These are phyloP conservation scores for Hedychridium roseum DNA, from an alignment of 2,888 invertebrate species.

Conservation along the genomic window DNA sequence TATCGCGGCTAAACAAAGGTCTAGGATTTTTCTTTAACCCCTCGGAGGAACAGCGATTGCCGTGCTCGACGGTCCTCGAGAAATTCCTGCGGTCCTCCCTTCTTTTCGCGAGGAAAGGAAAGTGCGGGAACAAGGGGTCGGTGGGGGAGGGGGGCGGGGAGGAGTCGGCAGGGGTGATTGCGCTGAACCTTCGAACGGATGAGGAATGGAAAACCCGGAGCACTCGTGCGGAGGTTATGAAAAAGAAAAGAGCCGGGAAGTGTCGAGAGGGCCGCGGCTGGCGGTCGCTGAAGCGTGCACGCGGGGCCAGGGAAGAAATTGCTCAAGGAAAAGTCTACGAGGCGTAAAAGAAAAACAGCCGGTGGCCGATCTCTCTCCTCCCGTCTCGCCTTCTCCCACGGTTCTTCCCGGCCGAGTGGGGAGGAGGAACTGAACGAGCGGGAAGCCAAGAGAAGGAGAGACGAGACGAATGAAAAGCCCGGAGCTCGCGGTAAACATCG, in stretches of 20 bases:
- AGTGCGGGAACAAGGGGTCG: too few relatives aligned
- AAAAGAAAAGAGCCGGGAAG: conserved; percentile 1
- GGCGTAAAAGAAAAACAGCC: conserved; percentile 51
- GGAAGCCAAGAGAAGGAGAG: conserved; percentile 10
- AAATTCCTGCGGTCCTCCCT: conserved; percentile 14
- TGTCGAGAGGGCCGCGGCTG: conserved; percentile 4
- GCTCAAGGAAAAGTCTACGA: conserved; percentile 44
- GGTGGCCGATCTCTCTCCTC: conserved; percentile 8
- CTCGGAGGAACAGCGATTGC: conserved; percentile 1
- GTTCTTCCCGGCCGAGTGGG: conserved; percentile 8
- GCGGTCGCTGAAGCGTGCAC: neutral
- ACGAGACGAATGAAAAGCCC: conserved; percentile 55
- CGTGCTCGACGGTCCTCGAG: conserved; percentile 14
- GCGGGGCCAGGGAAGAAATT: conserved; percentile 32
- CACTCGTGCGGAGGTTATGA: neutral
- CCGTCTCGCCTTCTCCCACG: conserved; percentile 10
- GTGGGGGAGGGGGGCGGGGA: too few relatives aligned
- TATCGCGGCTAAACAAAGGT: too few relatives aligned
- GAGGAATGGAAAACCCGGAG: too few relatives aligned
- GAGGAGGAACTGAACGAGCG: conserved; percentile 11
- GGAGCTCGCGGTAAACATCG: conserved; percentile 58
- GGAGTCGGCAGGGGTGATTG: too few relatives aligned
- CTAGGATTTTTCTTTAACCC: too few relatives aligned
- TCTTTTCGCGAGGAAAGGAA: too few relatives aligned
- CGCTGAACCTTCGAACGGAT: too few relatives aligned